phyloP scores from a whole-genome alignment of 2,113 vertebrate species.

The Hydrolagus affinis region DNA sequence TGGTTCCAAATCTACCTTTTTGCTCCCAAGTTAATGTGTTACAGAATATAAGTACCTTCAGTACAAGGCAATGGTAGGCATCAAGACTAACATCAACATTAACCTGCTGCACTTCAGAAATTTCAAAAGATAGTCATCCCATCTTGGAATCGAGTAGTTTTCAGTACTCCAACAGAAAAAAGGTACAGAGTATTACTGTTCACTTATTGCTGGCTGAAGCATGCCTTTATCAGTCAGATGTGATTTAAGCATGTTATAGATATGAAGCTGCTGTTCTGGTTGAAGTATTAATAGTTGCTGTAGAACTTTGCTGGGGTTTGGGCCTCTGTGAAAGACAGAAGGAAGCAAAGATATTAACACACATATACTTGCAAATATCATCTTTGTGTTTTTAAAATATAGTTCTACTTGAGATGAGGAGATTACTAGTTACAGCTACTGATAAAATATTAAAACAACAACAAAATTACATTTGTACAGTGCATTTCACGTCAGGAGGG shows the following conservation, averaged over 20 bases:
- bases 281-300: constrained; percentile 85
- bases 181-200: constrained; percentile 35
- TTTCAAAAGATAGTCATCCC: background rate
- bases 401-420: too few relatives aligned
- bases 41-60: background rate
- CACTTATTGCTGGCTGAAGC: constrained; percentile 59
- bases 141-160: background rate
- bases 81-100: background rate
- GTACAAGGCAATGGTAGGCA: background rate
- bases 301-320: constrained; percentile 87
- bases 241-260: constrained; percentile 76
- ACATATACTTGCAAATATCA: background rate
- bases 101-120: background rate
- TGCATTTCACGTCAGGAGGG: too few relatives aligned
- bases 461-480: too few relatives aligned
- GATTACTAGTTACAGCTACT: too few relatives aligned
- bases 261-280: constrained; percentile 79
- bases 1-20: background rate
- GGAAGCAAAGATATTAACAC: background rate
- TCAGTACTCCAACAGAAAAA: background rate
- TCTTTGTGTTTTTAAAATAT: background rate
- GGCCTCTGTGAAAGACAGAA: constrained; percentile 62
- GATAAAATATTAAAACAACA: background rate
- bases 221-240: constrained; percentile 75
- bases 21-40: background rate